Conservation (phyloP, 2,113 vertebrate genomes). For the Alces alces region DNA sequence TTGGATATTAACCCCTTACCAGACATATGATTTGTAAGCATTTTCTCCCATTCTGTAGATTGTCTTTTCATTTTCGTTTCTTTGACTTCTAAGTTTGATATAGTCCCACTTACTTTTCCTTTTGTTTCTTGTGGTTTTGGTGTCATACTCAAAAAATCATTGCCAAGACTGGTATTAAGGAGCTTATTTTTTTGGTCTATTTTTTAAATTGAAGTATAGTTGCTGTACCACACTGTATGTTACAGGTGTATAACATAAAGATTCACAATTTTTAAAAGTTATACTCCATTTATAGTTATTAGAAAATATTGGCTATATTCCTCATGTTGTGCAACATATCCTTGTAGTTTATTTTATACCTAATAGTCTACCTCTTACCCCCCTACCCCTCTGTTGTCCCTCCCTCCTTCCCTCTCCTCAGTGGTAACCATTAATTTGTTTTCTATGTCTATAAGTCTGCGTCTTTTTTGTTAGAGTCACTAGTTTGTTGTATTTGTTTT, state of each 20-base stretch:
- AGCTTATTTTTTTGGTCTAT: neutral
- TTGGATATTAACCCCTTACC: neutral
- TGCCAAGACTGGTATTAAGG: neutral
- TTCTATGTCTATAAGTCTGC: neutral
- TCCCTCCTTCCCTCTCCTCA: neutral
- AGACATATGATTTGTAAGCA: neutral
- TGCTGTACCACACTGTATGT: neutral
- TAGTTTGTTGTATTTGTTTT: neutral
- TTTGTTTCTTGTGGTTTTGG: neutral
- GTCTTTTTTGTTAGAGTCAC: neutral
- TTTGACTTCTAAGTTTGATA: neutral
- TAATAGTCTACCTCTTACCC: neutral
- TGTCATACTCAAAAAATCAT: neutral
- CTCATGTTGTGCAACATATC: neutral
- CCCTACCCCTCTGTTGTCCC: neutral
- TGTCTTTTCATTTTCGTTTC: neutral
- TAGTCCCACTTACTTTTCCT: neutral
- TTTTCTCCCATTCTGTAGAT: neutral
- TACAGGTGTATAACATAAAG: neutral
- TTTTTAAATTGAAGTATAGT: neutral
- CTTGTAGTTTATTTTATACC: neutral
- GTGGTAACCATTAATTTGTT: neutral
- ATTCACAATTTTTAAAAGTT: neutral
- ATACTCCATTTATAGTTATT: neutral
- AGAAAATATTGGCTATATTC: neutral